phyloP scores from a whole-genome alignment of 92 coral and sea anemone species.

The Siderastrea siderea region DNA sequence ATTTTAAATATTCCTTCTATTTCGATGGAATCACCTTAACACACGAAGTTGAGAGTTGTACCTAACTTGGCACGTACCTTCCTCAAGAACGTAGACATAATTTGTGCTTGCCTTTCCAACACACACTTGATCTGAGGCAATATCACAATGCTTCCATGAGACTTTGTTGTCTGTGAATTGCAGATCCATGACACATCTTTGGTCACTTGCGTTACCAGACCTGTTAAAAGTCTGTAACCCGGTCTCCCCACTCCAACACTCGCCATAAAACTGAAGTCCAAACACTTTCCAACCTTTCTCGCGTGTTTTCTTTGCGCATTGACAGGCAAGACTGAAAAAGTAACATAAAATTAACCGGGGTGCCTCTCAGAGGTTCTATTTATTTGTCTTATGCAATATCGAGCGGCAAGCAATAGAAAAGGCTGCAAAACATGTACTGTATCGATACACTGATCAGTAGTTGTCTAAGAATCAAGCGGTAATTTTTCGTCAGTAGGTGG shows the following conservation, averaged over 20 bases:
- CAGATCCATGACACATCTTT: constrained; percentile 27
- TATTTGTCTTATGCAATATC: too few species aligned
- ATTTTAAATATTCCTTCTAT: too few species aligned
- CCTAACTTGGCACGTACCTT: not conserved
- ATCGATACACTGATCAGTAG: too few species aligned
- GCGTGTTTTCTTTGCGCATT: constrained; percentile 20
- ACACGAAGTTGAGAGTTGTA: not conserved
- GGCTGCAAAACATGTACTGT: too few species aligned
- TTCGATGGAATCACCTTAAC: too few species aligned
- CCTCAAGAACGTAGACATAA: constrained; percentile 21
- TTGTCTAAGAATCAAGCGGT: too few species aligned
- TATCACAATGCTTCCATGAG: constrained; percentile 7
- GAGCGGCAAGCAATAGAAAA: too few species aligned
- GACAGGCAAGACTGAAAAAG: constrained; percentile 37
- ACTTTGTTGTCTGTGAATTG: not conserved
- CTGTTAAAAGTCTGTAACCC: not conserved
- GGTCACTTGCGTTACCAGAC: not conserved
- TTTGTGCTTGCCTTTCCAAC: constrained; percentile 17
- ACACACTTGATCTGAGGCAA: constrained; percentile 11
- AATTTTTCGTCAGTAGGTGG: too few species aligned
- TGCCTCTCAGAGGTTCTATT: too few species aligned
- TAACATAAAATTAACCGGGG: not conserved
- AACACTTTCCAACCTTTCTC: constrained; percentile 19
- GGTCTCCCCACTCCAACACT: constrained; percentile 21
- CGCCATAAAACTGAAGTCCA: constrained; percentile 52